These are phyloP conservation scores for Tenthredo distinguenda DNA, from an alignment of 2,888 invertebrate species.

Conservation along the genomic window DNA sequence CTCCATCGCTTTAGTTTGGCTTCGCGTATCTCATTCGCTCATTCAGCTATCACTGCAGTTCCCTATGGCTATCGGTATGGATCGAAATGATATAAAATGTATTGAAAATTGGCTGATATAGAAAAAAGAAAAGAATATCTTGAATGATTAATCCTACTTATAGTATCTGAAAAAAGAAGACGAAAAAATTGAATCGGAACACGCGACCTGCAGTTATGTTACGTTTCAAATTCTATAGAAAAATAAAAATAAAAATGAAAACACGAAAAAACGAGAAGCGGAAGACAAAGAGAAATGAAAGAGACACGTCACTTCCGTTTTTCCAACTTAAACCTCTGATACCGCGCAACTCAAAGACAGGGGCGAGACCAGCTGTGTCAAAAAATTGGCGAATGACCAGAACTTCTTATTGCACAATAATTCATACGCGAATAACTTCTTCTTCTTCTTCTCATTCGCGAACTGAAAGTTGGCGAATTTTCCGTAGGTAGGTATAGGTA, in stretches of 20 bases:
- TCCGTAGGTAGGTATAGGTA: neutral
- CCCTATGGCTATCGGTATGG: too few species aligned
- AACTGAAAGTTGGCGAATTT: conserved; percentile 20
- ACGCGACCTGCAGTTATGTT: neutral
- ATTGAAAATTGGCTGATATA: too few species aligned
- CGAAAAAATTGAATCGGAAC: too few species aligned
- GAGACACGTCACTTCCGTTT: neutral
- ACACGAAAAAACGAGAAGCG: neutral
- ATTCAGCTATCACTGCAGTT: too few species aligned
- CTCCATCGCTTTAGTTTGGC: too few species aligned
- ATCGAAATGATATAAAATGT: too few species aligned
- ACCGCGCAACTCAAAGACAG: neutral
- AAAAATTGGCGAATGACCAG: conserved; percentile 31
- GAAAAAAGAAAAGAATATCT: too few species aligned
- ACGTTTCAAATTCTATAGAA: neutral
- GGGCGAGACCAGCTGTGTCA: neutral
- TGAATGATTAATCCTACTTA: too few species aligned
- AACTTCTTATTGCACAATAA: conserved; percentile 26
- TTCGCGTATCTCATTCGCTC: too few species aligned
- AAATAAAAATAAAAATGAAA: neutral
- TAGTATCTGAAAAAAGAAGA: too few species aligned
- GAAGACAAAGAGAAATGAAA: neutral
- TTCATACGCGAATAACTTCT: conserved; percentile 23
- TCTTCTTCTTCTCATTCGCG: neutral
- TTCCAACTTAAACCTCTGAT: neutral